Percentiles rank a stretch among this genome's conserved stretches.
Evolutionary conservation across 2,797 vertebrate genomes (phyloP).

Genomic region (Centroberyx gerrardi): DNA sequence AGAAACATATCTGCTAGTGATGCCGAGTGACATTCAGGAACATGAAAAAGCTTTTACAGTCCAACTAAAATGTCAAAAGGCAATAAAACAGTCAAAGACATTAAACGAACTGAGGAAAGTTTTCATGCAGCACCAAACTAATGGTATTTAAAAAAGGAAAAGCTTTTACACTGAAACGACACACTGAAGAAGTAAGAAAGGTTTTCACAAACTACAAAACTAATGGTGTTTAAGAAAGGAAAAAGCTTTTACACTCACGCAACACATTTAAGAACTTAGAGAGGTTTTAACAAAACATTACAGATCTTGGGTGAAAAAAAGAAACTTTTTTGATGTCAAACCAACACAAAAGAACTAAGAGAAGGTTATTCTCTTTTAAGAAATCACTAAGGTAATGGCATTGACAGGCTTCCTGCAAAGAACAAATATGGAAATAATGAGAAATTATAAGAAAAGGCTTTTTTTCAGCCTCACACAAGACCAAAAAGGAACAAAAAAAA

Average conservation of each 20-base stretch:
- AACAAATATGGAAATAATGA: too few relatives aligned
- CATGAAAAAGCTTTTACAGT: slow-evolving; percentile 74
- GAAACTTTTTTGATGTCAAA: too few relatives aligned
- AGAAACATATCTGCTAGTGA: slow-evolving; percentile 22
- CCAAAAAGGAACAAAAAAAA: too few relatives aligned
- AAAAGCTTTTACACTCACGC: slow-evolving; percentile 8
- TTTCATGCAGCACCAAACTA: slow-evolving; percentile 18
- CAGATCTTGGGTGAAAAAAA: too few relatives aligned
- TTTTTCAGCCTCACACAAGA: too few relatives aligned
- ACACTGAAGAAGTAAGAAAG: not conserved
- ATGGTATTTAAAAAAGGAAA: not conserved
- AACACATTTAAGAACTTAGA: not conserved
- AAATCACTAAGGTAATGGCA: too few relatives aligned
- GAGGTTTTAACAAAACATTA: not conserved
- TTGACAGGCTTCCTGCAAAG: too few relatives aligned
- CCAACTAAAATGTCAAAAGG: slow-evolving; percentile 41
- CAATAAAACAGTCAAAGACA: slow-evolving; percentile 36
- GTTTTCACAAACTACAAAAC: slow-evolving; percentile 28
- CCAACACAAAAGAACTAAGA: too few relatives aligned
- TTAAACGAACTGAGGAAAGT: not conserved
- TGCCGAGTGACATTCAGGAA: slow-evolving; percentile 40
- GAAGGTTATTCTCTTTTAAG: too few relatives aligned
- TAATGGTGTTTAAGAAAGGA: not conserved
- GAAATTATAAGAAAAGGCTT: too few relatives aligned
- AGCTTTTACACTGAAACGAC: slow-evolving; percentile 4